These are phyloP conservation scores for Actinia tenebrosa DNA, from an alignment of 64 coral and sea anemone species.

Conservation along the genomic window DNA sequence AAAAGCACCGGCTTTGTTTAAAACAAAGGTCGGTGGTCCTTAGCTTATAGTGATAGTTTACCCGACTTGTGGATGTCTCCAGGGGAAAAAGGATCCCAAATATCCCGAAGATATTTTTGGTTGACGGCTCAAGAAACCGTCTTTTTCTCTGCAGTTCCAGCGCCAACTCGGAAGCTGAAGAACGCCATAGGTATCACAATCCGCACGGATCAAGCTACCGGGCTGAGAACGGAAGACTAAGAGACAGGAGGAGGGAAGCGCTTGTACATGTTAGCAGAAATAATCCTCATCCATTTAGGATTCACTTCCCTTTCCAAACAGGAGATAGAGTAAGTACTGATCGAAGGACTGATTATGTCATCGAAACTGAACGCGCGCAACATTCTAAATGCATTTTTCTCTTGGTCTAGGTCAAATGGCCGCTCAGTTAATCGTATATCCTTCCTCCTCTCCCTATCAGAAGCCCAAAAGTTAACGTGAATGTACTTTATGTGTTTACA, in stretches of 20 bases:
- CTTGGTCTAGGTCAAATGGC: too few species aligned
- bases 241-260: constrained; percentile 5
- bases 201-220: constrained; percentile 23
- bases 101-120: neutral
- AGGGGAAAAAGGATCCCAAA: too few species aligned
- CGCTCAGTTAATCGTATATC: too few species aligned
- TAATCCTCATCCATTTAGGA: constrained; percentile 58
- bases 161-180: neutral
- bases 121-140: neutral
- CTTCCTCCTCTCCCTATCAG: too few species aligned
- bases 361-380: neutral
- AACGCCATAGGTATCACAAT: neutral
- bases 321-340: constrained; percentile 39
- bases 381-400: too few species aligned
- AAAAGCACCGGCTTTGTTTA: too few species aligned
- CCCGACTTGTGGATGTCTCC: too few species aligned
- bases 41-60: too few species aligned
- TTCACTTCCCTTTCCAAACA: constrained; percentile 56
- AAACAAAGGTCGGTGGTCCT: too few species aligned
- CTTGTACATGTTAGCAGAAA: constrained; percentile 46
- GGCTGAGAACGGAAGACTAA: neutral
- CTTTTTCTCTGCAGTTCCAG: constrained; percentile 11
- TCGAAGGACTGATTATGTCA: neutral
- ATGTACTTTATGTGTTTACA: neutral
- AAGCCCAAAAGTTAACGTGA: neutral